Evolutionary conservation across 2,888 invertebrate genomes (phyloP), one percentile per base, ranked within the genome.

Genomic region (Gortyna flavago): DNA sequence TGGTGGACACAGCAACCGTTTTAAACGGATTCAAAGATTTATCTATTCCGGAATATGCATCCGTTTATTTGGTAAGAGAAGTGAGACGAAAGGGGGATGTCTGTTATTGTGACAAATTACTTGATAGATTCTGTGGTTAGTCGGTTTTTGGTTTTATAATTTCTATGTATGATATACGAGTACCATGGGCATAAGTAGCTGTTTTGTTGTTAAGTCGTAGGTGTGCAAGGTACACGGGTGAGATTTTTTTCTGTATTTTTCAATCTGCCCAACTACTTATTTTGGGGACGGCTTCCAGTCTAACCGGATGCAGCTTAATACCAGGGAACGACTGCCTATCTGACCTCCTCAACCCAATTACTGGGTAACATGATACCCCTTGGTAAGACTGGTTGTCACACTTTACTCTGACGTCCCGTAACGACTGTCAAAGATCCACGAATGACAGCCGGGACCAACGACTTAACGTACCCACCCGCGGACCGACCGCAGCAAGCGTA

Each of bases 1-100:
- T 73, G 87, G 84, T 84, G 90, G 91, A 91, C 91, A 93, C 90
- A 91, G 93, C 91, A 93, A 90, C 88, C 87, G 90, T 91, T 92
- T 93, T 91, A 91, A 87, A 89, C 84, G 85, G 84, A 89, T 87
- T 85, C 85, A 81, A 84, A 85, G 86, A 91, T 90, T 88, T 89
- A 89, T 91, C 85, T 87, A 83, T 88, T 81, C 71, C 77, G 64
- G 64, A 84, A 72, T 78, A 79, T 83, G 72, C 71, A 79, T 72
- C 74, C 61, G 69, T 72, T 83, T 75, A 76, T 87, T 81, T 81
- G 75, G 59, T 80, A 79, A 35, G 57, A 71, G 70, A 77, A 54
- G 25, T 32, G 62, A 61, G 38, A 21, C 13, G 62, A 74, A 32
- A 59, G 21, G 29, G 62, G 13, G 54, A 41, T 41, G 32, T 67